Base-by-base conservation (phyloP, 2,888 invertebrate genomes). In the Stenoptilia bipunctidactyla region DNA sequence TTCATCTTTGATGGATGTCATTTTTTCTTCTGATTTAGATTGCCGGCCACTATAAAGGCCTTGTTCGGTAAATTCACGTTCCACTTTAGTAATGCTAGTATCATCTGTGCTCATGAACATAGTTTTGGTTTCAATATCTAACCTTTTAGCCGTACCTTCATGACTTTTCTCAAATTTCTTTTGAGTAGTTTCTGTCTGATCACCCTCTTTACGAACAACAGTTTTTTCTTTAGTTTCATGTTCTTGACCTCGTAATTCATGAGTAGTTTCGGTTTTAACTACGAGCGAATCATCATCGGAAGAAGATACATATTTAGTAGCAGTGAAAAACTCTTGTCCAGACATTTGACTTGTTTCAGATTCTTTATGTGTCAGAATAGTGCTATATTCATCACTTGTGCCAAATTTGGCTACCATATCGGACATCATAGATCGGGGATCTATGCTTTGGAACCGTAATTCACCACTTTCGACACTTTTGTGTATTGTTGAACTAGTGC, bases 121-220 rank as follows among this genome's bases (percentile, higher is more conserved):
- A 34, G 80, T 82, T 57, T 83, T 83, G 0, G 77, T 82, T 68
- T 85, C 85, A 27, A 67, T 50, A 44, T 84, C 84, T 10, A 74
- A 73, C 48, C 82, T 58, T 51, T 82, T 85, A 10, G 80, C 80
- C 1, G 75, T 66, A 27, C 82, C 82, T 61, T 85, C 84, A 47
- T 86, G 84, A 40, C 84, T 84, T 53, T 77, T 85, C 58, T 86
- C 86, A 15, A 85, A 51, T 55, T 80, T 80, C 47, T 83, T 83
- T 55, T 85, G 79, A 8, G 80, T 80, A 15, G 84, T 83, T 55
- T 85, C 83, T 13, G 76, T 85, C 53, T 76, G 68, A 38, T 80
- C 80, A 8, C 85, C 84, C 30, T 79, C 80, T 51, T 63, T 76
- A 15, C 75, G 68, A 2, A 76, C 56, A 10, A 59, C 79, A 34